Evolutionary conservation across 2,797 vertebrate species (phyloP).

Genomic region (Falco naumanni): DNA sequence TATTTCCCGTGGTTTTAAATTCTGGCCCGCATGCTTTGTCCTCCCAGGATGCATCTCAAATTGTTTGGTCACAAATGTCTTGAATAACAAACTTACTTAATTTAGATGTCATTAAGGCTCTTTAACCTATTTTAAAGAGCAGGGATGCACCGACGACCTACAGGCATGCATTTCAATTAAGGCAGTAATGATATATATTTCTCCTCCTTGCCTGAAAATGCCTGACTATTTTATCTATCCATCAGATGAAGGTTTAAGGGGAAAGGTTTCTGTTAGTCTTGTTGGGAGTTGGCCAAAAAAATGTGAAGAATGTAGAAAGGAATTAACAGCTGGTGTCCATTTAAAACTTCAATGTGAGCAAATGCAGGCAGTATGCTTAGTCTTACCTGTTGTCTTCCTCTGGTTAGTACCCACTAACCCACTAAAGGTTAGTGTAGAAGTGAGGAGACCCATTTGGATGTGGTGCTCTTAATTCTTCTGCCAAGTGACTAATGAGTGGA

Average conservation of each 20-base stretch:
- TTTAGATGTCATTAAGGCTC: slow-evolving; percentile 18
- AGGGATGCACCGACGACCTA: background rate
- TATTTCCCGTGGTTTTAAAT: slow-evolving; percentile 42
- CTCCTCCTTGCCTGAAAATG: background rate
- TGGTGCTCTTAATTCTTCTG: background rate
- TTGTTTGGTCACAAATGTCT: slow-evolving; percentile 30
- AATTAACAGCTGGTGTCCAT: slow-evolving; percentile 61
- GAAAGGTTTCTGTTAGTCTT: slow-evolving; percentile 61
- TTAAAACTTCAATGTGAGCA: slow-evolving; percentile 1
- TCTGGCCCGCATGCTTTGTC: background rate
- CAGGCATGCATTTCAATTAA: slow-evolving; percentile 23
- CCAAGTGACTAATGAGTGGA: background rate
- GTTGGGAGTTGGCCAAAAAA: slow-evolving; percentile 40
- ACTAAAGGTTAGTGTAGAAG: background rate
- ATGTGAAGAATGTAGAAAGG: slow-evolving; percentile 57
- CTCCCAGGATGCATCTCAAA: slow-evolving; percentile 25
- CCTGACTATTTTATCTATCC: slow-evolving; percentile 43
- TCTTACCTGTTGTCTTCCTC: slow-evolving; percentile 23
- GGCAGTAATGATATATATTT: slow-evolving; percentile 1
- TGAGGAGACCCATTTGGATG: background rate
- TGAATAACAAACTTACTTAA: slow-evolving; percentile 35
- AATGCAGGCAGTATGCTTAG: background rate
- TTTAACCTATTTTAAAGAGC: background rate
- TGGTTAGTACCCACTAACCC: background rate
- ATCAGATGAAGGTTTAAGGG: slow-evolving; percentile 41